Base-by-base conservation (phyloP, 2,888 invertebrate genomes). In the Phaonia tiefii region DNA sequence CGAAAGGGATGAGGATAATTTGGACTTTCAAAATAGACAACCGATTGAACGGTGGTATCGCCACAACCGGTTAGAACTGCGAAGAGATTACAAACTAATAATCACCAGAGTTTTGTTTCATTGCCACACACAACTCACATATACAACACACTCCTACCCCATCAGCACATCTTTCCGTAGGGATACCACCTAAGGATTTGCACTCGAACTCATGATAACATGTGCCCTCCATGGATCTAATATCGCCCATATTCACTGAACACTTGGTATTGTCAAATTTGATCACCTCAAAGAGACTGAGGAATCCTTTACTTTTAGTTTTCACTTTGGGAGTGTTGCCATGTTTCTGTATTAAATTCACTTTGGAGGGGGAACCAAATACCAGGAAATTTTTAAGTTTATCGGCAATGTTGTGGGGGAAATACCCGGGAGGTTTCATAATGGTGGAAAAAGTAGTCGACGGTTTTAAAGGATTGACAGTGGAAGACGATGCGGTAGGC, bases 131-230 rank as follows among this genome's bases (percentile, higher is more conserved):
- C 8, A 22, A 87, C 95, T 94, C 92, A 95, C 95, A 94, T 81
- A 95, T 92, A 86, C 96, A 96, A 86, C 96, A 96, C 31, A 93
- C 93, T 11, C 95, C 95, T 86, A 93, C 94, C 3, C 95, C 95
- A 87, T 93, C 93, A 15, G 95, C 95, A 89, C 96, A 96, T 0
- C 92, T 88, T n/a, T 94, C 95, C 88, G 94, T 92, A 1, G 92
- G 89, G 5, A 91, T 91, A 1, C 95, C 95, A 65, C 93, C 93
- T 46, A 92, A 87, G 63, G 92, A 91, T 17, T 91, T 90, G 87
- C 96, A 96, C 86, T 96, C 94, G 42, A 92, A 91, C 77, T 93
- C 92, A 85, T 94, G 94, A 84, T 94, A 92, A 87, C 96, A 96
- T 25, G 92, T 93, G 0, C 96, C 96, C 86, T 94, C 93, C 84